phyloP scores from a whole-genome alignment of 2,113 vertebrate species.

The Pelvicachromis taeniatus region DNA sequence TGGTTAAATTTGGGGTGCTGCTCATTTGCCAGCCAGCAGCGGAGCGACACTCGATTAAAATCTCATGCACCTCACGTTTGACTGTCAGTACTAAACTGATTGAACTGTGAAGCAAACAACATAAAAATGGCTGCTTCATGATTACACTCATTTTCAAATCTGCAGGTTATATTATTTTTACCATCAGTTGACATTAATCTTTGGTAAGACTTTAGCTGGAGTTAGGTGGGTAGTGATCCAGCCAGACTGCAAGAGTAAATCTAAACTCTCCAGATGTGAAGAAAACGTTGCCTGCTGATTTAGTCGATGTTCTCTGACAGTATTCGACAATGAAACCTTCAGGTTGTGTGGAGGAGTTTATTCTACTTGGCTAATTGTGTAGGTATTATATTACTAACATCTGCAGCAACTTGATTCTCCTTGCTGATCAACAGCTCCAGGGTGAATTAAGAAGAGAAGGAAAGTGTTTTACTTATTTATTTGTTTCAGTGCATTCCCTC shows the following conservation, averaged over 20 bases:
- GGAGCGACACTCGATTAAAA: neutral
- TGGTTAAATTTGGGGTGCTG: neutral
- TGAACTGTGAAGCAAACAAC: neutral
- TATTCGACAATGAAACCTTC: neutral
- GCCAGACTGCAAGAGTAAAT: neutral
- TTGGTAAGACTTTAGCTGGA: neutral
- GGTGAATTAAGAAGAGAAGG: slow-evolving; percentile 16
- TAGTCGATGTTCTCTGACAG: neutral
- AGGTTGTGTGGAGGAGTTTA: neutral
- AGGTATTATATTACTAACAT: neutral
- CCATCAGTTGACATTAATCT: neutral
- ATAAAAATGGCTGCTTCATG: neutral
- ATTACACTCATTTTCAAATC: neutral
- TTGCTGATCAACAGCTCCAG: neutral
- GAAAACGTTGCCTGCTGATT: neutral
- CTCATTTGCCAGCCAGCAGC: neutral
- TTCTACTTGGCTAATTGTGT: neutral
- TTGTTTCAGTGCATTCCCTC: slow-evolving; percentile 14
- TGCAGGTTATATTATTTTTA: neutral
- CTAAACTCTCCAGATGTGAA: neutral
- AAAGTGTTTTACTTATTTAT: slow-evolving; percentile 5
- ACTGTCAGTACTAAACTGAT: neutral
- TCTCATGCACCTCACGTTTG: neutral
- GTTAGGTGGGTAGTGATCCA: neutral
- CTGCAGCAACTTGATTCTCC: neutral